Percentiles rank a stretch among this genome's conserved stretches.
phyloP scores from a whole-genome alignment of 1,140 invertebrate genomes.

The Camponotus vicinus region DNA sequence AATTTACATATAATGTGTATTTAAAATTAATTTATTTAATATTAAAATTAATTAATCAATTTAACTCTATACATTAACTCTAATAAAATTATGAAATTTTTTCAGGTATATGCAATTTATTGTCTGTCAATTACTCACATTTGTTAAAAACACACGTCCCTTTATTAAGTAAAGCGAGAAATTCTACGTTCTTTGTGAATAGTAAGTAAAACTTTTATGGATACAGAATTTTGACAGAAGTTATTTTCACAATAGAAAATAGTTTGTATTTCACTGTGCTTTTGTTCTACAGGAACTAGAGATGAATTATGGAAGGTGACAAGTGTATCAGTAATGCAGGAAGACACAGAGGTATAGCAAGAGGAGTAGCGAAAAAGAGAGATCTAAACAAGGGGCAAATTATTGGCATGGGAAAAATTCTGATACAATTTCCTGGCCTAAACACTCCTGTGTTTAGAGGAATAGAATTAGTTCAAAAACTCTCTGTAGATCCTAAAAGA shows the following conservation, averaged over 20 bases:
- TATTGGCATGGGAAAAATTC: too few relatives aligned
- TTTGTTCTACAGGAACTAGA: too few relatives aligned
- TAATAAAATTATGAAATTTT: not conserved
- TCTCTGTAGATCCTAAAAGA: constrained; percentile 91
- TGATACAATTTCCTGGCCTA: too few relatives aligned
- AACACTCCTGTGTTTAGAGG: constrained; percentile 87
- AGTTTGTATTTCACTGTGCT: too few relatives aligned
- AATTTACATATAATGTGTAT: not conserved
- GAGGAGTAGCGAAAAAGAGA: too few relatives aligned
- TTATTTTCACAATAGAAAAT: not conserved
- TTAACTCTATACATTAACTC: constrained; percentile 12
- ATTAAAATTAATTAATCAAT: too few relatives aligned
- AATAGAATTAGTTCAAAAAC: constrained; percentile 89
- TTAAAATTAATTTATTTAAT: not conserved
- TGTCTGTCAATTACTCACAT: not conserved
- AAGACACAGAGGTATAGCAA: too few relatives aligned
- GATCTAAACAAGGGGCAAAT: too few relatives aligned
- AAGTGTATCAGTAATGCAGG: too few relatives aligned
- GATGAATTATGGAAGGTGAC: too few relatives aligned
- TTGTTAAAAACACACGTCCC: constrained; percentile 68
- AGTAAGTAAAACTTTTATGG: constrained; percentile 79
- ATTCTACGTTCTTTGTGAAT: constrained; percentile 87
- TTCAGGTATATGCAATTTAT: constrained; percentile 57
- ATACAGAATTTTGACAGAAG: not conserved
- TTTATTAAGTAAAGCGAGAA: constrained; percentile 70